Evolutionary conservation across 2,797 vertebrate species (phyloP), one percentile per base, ranked within the genome.

Genomic region (Podarcis lilfordi): DNA sequence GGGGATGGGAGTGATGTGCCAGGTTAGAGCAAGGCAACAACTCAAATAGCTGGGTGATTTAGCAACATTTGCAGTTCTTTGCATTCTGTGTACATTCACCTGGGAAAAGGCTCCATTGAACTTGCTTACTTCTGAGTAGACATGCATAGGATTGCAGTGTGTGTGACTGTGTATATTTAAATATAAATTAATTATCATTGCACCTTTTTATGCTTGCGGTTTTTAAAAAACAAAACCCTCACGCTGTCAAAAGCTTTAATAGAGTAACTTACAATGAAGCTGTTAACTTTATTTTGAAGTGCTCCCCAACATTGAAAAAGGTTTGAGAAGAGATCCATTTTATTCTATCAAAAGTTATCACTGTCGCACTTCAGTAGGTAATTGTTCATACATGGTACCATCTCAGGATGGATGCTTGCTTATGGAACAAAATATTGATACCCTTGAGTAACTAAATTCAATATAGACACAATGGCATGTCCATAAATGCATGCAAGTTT

Each of bases 401-500:
- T 80, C 89, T 43, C 75, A 77, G 88, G 87, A 88, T 55, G 84
- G 87, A 89, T 93, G 78, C 71, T 92, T 91, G 77, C 83, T 15
- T 88, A 85, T n/a, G 91, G 91, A 95, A 93, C 93, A 82, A 93
- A 80, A 7, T 10, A 35, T 3, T 85, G 50, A 86, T 69, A 66
- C 86, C 84, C 94, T 80, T 17, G 89, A 89, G 84, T 87, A 86
- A 83, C 86, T 83, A 82, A 95, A 94, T 93, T 93, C 93, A 88
- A 86, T 89, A 77, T 0, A 86, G 88, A 90, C 89, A 89, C 88
- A 84, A 83, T 1, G 89, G 78, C 81, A 89, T 80, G 88, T 95
- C 93, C 89, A 88, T 91, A 90, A 92, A 93, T 25, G 92, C 96
- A 96, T 97, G 97, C 96, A 96, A 93, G 80, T 86, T 91, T 89